Percentiles rank a stretch among this genome's conserved stretches.
Evolutionary conservation across 2,113 vertebrate genomes (phyloP).

Genomic region (Noctilio leporinus): DNA sequence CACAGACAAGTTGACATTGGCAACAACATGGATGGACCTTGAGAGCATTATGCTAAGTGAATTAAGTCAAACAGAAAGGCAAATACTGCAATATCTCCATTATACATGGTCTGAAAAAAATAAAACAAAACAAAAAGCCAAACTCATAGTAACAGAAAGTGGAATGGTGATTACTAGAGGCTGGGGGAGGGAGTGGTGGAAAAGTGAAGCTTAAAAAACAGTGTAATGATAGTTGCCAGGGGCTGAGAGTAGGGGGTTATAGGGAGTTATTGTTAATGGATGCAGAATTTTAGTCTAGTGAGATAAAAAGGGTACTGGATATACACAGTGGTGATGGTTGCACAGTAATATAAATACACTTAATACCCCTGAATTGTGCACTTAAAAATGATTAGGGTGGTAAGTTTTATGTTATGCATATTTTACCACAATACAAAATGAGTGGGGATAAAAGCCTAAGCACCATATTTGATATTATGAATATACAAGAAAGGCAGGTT

Average conservation of each 20-base stretch:
- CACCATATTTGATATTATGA: neutral
- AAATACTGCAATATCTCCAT: neutral
- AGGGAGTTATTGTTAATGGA: neutral
- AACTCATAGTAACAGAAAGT: neutral
- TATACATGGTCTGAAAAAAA: neutral
- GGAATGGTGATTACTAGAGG: neutral
- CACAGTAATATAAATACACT: neutral
- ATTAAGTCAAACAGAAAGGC: neutral
- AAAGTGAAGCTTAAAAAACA: neutral
- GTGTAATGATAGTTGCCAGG: neutral
- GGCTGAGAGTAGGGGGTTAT: neutral
- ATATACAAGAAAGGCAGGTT: neutral
- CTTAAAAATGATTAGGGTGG: neutral
- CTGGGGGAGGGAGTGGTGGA: neutral
- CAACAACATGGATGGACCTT: neutral
- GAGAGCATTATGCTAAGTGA: neutral
- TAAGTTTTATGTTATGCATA: neutral
- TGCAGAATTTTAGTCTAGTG: neutral
- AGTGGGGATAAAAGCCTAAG: neutral
- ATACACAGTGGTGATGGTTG: neutral
- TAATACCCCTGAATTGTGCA: neutral
- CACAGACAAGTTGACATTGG: neutral
- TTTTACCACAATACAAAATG: neutral
- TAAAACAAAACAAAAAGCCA: neutral
- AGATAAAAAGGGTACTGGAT: neutral